Evolutionary conservation across 2,797 vertebrate genomes (phyloP).

Genomic region (Tapera naevia): DNA sequence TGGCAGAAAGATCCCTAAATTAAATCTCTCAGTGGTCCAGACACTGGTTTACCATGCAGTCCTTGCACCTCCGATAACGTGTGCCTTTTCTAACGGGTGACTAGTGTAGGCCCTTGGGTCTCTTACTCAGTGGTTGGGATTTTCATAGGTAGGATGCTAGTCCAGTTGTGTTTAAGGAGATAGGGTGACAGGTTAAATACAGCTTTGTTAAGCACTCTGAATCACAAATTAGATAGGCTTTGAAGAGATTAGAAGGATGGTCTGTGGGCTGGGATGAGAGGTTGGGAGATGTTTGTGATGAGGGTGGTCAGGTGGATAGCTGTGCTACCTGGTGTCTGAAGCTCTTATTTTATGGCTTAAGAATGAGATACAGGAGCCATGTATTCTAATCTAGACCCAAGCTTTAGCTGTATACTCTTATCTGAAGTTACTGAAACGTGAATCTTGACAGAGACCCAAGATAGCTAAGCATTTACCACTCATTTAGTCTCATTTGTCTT

Average conservation of each 20-base stretch:
- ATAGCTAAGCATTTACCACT: background rate
- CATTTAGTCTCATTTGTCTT: background rate
- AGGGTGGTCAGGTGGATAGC: background rate
- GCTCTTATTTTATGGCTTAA: background rate
- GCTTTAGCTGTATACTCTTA: background rate
- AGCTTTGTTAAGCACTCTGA: background rate
- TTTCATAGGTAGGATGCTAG: background rate
- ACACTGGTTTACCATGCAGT: background rate
- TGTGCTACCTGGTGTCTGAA: background rate
- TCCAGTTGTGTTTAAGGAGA: background rate
- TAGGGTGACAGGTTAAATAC: conserved; percentile 14
- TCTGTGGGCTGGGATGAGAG: background rate
- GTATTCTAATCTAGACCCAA: background rate
- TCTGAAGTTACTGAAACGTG: background rate
- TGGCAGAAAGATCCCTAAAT: background rate
- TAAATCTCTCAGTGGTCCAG: background rate
- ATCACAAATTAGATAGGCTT: background rate
- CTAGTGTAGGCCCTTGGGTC: background rate
- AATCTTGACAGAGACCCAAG: background rate
- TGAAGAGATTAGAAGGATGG: conserved; percentile 13
- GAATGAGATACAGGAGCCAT: background rate
- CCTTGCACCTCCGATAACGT: background rate
- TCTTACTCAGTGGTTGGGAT: background rate
- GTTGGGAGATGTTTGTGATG: background rate
- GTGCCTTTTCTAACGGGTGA: background rate